Evolutionary conservation across 2,113 vertebrate genomes (phyloP).

Genomic region (Campylomormyrus tamandua): DNA sequence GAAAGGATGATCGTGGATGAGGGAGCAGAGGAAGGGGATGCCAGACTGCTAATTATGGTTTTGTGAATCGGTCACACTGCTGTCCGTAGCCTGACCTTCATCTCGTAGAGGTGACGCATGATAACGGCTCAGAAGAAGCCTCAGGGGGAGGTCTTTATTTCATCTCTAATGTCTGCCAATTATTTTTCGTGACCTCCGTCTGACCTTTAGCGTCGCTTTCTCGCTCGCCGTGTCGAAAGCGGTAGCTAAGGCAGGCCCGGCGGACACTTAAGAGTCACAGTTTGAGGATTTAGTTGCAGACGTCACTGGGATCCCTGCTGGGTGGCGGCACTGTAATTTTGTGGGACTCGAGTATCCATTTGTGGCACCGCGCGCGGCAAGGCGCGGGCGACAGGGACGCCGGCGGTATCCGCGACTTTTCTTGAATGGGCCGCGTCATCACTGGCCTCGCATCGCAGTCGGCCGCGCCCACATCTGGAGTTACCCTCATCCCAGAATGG

Average conservation of each 20-base stretch:
- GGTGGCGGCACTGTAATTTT: not conserved
- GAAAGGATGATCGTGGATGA: not conserved
- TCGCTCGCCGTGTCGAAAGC: not conserved
- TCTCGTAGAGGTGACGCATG: not conserved
- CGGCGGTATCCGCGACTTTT: not conserved
- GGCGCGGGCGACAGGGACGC: not conserved
- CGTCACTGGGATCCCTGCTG: not conserved
- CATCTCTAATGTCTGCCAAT: slow-evolving; percentile 1
- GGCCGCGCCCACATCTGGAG: not conserved
- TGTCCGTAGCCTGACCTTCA: slow-evolving; percentile 13
- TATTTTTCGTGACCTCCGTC: not conserved
- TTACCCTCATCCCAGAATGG: not conserved
- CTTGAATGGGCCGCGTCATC: not conserved
- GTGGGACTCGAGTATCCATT: not conserved
- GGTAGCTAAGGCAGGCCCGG: not conserved
- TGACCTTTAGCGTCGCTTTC: not conserved
- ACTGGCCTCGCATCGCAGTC: not conserved
- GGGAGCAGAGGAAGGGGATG: not conserved
- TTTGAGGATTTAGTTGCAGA: not conserved
- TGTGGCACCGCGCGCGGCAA: not conserved
- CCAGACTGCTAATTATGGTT: not conserved
- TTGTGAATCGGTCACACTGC: not conserved
- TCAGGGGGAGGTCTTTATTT: slow-evolving; percentile 13
- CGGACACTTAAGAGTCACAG: not conserved
- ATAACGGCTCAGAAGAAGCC: not conserved